A percentile compares a stretch with the other conserved stretches of the same genome.
These are phyloP conservation scores for Chloebia gouldiae DNA, from an alignment of 2,113 vertebrate genomes.

Conservation along the genomic window DNA sequence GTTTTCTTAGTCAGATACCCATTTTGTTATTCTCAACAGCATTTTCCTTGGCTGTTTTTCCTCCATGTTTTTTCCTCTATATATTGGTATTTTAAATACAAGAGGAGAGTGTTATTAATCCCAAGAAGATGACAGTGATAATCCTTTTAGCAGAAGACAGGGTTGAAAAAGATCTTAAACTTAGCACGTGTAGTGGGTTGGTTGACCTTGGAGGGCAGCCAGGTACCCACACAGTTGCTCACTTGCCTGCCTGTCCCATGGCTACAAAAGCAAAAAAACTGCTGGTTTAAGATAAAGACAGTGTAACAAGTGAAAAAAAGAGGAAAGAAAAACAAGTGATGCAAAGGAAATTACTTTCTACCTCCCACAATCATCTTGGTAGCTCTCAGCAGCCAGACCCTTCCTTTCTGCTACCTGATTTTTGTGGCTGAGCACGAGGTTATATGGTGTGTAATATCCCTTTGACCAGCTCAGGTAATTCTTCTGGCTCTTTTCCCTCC, in stretches of 20 bases:
- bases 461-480: neutral
- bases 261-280: neutral
- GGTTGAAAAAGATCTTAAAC: neutral
- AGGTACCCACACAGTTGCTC: neutral
- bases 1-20: neutral
- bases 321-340: neutral
- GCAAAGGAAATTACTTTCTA: neutral
- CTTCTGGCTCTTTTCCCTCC: neutral
- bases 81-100: neutral
- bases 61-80: accelerated
- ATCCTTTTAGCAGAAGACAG: neutral
- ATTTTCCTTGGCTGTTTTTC: neutral
- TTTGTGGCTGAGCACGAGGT: neutral
- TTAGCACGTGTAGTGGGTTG: neutral
- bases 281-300: neutral
- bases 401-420: neutral
- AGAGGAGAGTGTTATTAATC: neutral
- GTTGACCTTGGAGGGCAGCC: neutral
- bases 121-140: neutral
- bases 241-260: accelerated
- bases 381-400: neutral
- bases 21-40: neutral
- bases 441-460: neutral
- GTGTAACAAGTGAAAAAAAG: neutral
- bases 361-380: neutral